Evolutionary conservation across 2,113 vertebrate genomes (phyloP).

Genomic region (Numenius arquata): DNA sequence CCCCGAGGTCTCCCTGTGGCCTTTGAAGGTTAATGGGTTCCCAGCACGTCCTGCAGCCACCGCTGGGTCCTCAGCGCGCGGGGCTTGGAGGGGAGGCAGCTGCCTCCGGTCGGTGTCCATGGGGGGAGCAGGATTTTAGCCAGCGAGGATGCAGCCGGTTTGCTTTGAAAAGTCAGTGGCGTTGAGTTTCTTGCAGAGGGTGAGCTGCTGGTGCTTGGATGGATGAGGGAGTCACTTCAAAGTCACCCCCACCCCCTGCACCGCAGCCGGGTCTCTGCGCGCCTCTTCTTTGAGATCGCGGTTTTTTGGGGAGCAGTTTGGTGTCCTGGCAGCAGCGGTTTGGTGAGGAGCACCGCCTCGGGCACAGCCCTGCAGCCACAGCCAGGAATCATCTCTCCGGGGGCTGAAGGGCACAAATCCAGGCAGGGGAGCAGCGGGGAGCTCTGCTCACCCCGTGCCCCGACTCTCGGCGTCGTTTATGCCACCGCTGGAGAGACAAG

Average conservation of each 20-base stretch:
- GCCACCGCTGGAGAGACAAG: neutral
- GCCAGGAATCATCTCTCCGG: neutral
- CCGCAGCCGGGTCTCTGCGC: neutral
- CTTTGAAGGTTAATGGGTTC: neutral
- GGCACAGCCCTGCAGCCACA: neutral
- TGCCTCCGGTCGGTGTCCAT: neutral
- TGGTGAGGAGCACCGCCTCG: neutral
- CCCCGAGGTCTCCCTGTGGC: neutral
- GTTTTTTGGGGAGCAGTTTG: neutral
- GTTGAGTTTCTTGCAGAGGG: neutral
- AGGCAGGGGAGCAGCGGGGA: neutral
- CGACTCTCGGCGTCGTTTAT: neutral
- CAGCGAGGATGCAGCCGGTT: neutral
- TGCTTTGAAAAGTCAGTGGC: neutral
- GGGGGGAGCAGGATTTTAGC: neutral
- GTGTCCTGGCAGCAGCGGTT: neutral
- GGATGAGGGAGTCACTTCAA: neutral
- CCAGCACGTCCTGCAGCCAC: neutral
- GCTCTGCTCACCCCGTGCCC: neutral
- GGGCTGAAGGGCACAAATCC: neutral
- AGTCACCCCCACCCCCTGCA: neutral
- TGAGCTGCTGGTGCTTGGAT: neutral
- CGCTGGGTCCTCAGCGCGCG: accelerated
- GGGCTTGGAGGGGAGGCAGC: neutral
- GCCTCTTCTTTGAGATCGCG: neutral